These are phyloP conservation scores for Crotalus helleri DNA, from an alignment of 2,113 vertebrate species.

Conservation along the genomic window DNA sequence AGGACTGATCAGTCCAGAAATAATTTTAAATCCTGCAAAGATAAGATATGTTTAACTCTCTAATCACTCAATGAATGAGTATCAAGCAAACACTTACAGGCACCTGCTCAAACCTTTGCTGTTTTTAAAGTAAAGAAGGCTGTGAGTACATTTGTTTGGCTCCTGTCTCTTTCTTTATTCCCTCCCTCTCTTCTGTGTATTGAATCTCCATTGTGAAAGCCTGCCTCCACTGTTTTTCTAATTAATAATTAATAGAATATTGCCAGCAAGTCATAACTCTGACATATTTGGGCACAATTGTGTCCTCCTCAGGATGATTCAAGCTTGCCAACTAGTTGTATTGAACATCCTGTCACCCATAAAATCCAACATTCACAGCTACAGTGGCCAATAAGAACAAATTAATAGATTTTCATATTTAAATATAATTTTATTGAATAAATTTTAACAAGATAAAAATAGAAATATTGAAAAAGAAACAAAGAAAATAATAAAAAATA, in stretches of 20 bases:
- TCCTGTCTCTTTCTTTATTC: not conserved
- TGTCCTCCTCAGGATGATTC: not conserved
- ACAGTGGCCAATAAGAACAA: not conserved
- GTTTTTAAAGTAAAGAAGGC: not conserved
- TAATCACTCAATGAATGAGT: not conserved
- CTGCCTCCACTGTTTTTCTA: not conserved
- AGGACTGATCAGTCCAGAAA: not conserved
- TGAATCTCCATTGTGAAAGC: not conserved
- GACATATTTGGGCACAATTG: not conserved
- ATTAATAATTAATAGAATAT: not conserved
- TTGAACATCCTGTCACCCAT: not conserved
- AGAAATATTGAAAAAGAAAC: too few species aligned
- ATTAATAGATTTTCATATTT: not conserved
- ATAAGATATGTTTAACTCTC: not conserved
- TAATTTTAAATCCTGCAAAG: not conserved
- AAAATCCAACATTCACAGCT: not conserved
- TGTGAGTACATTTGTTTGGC: not conserved
- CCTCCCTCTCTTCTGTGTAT: not conserved
- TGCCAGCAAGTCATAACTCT: not conserved
- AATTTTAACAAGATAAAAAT: too few species aligned
- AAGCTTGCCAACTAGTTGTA: not conserved
- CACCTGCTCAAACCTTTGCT: not conserved
- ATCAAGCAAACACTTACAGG: not conserved
- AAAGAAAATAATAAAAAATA: too few species aligned
- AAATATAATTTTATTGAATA: too few species aligned